These are phyloP conservation scores for Vimba vimba DNA, from an alignment of 2,113 vertebrate genomes.

Conservation along the genomic window DNA sequence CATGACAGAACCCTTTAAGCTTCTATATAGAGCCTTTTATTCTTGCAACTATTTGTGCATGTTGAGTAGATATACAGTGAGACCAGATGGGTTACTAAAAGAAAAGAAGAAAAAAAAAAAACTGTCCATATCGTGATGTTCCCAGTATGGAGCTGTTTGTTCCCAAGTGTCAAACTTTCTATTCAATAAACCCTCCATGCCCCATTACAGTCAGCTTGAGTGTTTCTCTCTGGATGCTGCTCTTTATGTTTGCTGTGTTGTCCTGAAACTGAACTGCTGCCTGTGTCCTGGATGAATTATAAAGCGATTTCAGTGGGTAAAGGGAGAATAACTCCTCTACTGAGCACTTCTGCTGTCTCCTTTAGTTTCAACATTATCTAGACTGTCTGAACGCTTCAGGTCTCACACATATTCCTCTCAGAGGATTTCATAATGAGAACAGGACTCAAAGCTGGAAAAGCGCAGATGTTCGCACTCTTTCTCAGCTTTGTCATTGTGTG, in stretches of 20 bases:
- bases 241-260: neutral
- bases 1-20: no score
- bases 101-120: neutral
- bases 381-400: neutral
- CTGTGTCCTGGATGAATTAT: neutral
- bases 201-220: neutral
- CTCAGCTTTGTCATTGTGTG: no score
- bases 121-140: neutral
- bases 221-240: constrained; percentile 1
- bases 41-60: neutral
- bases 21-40: no score
- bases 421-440: neutral
- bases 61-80: neutral
- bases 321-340: neutral
- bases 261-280: neutral
- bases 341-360: neutral
- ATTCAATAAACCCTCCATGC: neutral
- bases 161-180: neutral
- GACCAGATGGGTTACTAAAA: neutral
- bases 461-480: neutral
- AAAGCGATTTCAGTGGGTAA: neutral
- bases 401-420: neutral
- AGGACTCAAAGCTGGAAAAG: neutral
- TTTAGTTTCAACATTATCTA: constrained; percentile 1
- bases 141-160: neutral